These are phyloP conservation scores for Erythrolamprus reginae DNA, from an alignment of 2,113 vertebrate species.

Conservation along the genomic window DNA sequence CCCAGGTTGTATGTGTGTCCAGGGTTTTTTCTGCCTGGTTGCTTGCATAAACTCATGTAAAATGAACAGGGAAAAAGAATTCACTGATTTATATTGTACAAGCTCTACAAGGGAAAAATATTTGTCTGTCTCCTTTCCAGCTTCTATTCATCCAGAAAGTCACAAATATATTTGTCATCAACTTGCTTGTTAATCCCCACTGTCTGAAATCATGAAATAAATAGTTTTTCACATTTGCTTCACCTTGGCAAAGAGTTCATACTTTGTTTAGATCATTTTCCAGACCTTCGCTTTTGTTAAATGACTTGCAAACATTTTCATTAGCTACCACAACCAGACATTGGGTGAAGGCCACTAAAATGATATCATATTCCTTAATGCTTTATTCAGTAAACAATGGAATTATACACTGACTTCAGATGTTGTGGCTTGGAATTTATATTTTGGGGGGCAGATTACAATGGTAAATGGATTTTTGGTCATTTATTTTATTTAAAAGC, in stretches of 20 bases:
- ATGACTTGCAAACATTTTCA: slow-evolving; percentile 1
- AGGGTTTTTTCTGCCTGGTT: too few relatives aligned
- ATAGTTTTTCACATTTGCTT: neutral
- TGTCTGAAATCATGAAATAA: neutral
- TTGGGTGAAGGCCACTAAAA: slow-evolving; percentile 17
- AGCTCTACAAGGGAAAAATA: neutral
- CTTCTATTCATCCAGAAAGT: neutral
- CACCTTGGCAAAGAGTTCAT: neutral
- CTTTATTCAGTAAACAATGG: slow-evolving; percentile 33
- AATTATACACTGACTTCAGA: slow-evolving; percentile 43
- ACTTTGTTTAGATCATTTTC: neutral
- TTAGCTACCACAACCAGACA: neutral
- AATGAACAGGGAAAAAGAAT: neutral
- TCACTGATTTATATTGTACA: neutral
- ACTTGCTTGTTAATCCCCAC: too few relatives aligned
- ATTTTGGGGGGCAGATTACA: neutral
- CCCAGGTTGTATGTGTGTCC: too few relatives aligned
- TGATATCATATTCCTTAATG: slow-evolving; percentile 22
- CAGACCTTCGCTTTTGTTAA: slow-evolving; percentile 11
- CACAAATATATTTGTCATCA: neutral
- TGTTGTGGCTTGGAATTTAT: slow-evolving; percentile 27
- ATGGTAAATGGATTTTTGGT: neutral
- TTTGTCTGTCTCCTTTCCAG: neutral
- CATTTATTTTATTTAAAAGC: neutral
- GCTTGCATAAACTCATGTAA: neutral